Evolutionary conservation across 2,888 invertebrate genomes (phyloP).

Genomic region (Corbicula japonica): DNA sequence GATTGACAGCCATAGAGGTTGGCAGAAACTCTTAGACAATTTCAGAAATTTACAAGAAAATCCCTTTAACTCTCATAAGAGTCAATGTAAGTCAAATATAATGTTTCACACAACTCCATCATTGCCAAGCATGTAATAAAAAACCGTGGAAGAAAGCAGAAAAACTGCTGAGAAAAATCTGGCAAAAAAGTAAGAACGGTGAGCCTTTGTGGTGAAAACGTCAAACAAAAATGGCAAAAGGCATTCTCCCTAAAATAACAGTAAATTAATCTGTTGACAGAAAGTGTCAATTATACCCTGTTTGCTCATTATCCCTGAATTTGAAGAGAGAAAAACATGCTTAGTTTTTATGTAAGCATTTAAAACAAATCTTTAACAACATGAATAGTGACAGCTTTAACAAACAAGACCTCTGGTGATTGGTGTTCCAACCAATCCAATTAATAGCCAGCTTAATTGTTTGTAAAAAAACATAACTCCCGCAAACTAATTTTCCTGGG

Average conservation of each 20-base stretch:
- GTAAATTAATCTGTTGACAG: constrained; percentile 34
- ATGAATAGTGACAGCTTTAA: constrained; percentile 21
- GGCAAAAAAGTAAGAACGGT: constrained; percentile 1
- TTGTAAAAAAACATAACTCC: no score
- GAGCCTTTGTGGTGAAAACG: background rate
- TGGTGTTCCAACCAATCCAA: no score
- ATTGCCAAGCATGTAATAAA: constrained; percentile 1
- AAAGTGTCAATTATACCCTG: constrained; percentile 16
- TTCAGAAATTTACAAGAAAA: background rate
- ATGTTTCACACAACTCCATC: constrained; percentile 1
- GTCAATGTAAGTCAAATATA: no score
- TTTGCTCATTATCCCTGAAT: constrained; percentile 33
- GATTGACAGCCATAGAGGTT: constrained; percentile 24
- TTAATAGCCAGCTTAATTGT: no score
- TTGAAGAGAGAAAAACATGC: constrained; percentile 9
- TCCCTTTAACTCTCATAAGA: no score
- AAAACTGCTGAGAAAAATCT: constrained; percentile 3
- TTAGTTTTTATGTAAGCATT: constrained; percentile 17
- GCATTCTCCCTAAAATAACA: constrained; percentile 27
- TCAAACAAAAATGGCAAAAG: constrained; percentile 13
- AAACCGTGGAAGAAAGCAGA: background rate
- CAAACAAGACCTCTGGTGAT: no score
- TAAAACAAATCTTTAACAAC: constrained; percentile 13
- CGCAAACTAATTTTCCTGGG: no score
- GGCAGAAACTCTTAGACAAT: constrained; percentile 6